Percentiles rank a stretch among this genome's conserved stretches.
Conservation (phyloP, 2,888 invertebrate genomes). For the Drosophila meridionalis region DNA sequence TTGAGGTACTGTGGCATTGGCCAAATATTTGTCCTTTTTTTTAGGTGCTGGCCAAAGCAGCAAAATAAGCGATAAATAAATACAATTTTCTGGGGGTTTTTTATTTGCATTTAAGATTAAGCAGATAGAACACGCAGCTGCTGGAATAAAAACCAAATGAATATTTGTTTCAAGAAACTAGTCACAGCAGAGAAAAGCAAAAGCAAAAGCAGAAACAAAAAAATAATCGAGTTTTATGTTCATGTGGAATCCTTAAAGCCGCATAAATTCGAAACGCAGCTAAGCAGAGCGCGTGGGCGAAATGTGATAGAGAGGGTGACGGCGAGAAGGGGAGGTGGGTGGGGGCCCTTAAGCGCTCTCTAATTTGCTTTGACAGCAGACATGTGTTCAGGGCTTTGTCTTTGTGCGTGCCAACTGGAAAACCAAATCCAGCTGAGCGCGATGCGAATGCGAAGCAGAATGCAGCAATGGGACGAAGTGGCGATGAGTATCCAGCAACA, state of each 20-base stretch:
- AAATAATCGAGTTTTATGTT: slow-evolving; percentile 23
- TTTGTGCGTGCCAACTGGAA: slow-evolving; percentile 74
- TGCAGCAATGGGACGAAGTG: slow-evolving; percentile 30
- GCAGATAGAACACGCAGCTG: slow-evolving; percentile 70
- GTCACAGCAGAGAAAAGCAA: slow-evolving; percentile 7
- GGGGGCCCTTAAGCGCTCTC: slow-evolving; percentile 54
- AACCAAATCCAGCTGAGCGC: slow-evolving; percentile 64
- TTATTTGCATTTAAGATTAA: slow-evolving; percentile 74
- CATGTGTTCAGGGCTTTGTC: slow-evolving; percentile 75
- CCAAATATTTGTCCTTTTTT: slow-evolving; percentile 73
- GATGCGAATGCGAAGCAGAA: slow-evolving; percentile 43
- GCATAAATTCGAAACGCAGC: slow-evolving; percentile 26
- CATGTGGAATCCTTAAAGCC: slow-evolving; percentile 47
- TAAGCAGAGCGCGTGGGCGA: neutral
- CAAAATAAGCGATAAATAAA: slow-evolving; percentile 80
- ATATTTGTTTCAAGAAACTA: slow-evolving; percentile 34
- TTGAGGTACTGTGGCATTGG: slow-evolving; percentile 66
- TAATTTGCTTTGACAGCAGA: slow-evolving; percentile 78
- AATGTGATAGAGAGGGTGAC: no score
- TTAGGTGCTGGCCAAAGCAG: slow-evolving; percentile 54
- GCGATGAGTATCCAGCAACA: slow-evolving; percentile 32
- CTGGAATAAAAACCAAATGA: slow-evolving; percentile 35
- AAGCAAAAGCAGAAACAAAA: slow-evolving; percentile 6
- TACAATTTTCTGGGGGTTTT: slow-evolving; percentile 70
- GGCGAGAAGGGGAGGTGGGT: no score